These are phyloP conservation scores for Cordilura impudica DNA, from an alignment of 2,888 invertebrate genomes.

Conservation along the genomic window DNA sequence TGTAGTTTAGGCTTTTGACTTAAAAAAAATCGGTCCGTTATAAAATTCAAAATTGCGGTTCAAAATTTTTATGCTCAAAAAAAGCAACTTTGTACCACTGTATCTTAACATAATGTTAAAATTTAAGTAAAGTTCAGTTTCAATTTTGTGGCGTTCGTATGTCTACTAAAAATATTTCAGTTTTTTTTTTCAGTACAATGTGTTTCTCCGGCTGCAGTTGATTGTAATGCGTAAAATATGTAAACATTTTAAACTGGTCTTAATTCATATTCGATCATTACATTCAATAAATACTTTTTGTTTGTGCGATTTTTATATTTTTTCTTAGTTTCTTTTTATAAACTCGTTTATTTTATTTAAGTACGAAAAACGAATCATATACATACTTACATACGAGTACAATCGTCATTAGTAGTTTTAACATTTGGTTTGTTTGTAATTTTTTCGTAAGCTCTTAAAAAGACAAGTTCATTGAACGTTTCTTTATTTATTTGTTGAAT, in stretches of 20 bases:
- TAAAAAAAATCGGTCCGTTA: no score
- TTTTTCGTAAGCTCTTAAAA: slow-evolving; percentile 19
- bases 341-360: slow-evolving; percentile 48
- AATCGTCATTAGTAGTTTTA: slow-evolving; percentile 14
- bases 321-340: slow-evolving; percentile 10
- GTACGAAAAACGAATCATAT: not conserved
- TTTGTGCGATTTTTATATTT: not conserved
- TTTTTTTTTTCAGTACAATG: slow-evolving; percentile 3
- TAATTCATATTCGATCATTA: slow-evolving; percentile 55
- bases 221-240: slow-evolving; percentile 51
- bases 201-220: slow-evolving; percentile 16
- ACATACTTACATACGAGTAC: not conserved
- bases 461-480: slow-evolving; percentile 61
- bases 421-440: slow-evolving; percentile 39
- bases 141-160: slow-evolving; percentile 57
- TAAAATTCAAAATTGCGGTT: no score
- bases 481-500: slow-evolving; percentile 6
- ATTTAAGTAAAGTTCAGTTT: not conserved
- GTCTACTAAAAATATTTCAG: slow-evolving; percentile 51
- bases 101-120: not conserved
- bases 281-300: slow-evolving; percentile 2
- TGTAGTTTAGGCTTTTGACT: no score
- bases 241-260: slow-evolving; percentile 56
- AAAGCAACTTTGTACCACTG: no score
- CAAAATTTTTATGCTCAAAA: no score